Percentiles rank a stretch among this genome's conserved stretches.
Conservation (phyloP, 1,140 invertebrate species). For the Brachionus sp. region DNA sequence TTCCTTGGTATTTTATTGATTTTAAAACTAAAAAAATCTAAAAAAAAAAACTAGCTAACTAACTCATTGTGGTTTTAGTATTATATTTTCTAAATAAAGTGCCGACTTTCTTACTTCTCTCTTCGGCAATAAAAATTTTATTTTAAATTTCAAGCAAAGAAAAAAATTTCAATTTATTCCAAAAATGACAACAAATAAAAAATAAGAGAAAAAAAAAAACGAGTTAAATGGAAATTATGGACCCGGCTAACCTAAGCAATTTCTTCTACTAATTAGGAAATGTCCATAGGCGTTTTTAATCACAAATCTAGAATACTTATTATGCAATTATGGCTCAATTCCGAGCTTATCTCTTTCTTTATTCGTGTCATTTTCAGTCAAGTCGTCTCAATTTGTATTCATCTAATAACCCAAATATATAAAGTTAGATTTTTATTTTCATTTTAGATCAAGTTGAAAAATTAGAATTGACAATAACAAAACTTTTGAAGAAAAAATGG, state of each 20-base stretch:
- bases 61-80: background rate
- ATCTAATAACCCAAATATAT: conserved; percentile 35
- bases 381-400: conserved; percentile 35
- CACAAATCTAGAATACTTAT: conserved; percentile 31
- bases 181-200: too few relatives aligned
- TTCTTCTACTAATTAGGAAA: background rate
- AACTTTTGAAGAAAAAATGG: background rate
- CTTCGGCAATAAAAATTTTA: background rate
- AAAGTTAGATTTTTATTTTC: background rate
- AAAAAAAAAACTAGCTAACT: background rate
- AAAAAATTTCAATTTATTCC: background rate
- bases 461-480: background rate
- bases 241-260: background rate
- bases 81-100: background rate
- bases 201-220: background rate
- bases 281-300: conserved; percentile 6
- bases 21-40: background rate
- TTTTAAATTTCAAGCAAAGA: background rate
- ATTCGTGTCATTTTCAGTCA: conserved; percentile 24
- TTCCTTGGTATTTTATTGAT: conserved; percentile 35
- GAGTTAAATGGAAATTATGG: background rate
- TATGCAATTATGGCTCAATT: conserved; percentile 19
- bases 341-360: conserved; percentile 5
- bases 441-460: background rate
- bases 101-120: background rate